Evolutionary conservation across 2,888 invertebrate genomes (phyloP).

Genomic region (Eumerus sabulonum): DNA sequence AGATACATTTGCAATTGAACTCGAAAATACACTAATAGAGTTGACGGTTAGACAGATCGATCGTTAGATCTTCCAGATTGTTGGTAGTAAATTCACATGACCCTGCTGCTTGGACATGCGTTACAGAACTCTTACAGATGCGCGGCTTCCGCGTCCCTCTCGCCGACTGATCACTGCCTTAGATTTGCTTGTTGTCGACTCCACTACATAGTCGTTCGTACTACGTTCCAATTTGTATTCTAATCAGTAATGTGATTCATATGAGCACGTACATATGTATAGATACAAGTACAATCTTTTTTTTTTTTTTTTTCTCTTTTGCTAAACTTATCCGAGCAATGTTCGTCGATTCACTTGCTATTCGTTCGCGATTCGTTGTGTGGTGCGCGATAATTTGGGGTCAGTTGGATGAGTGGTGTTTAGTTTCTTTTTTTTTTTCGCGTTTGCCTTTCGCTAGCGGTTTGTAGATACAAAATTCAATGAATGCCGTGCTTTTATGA

Average conservation of each 20-base stretch:
- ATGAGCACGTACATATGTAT: conserved; percentile 2
- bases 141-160: conserved; percentile 39
- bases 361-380: neutral
- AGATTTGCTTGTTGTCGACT: conserved; percentile 25
- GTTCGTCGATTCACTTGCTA: conserved; percentile 19
- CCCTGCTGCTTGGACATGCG: conserved; percentile 42
- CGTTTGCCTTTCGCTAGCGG: neutral
- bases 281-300: neutral
- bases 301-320: conserved; percentile 24
- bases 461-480: conserved; percentile 23
- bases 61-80: conserved; percentile 16
- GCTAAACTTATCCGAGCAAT: conserved; percentile 5
- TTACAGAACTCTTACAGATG: conserved; percentile 45
- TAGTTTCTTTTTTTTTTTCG: conserved; percentile 36
- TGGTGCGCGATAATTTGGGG: conserved; percentile 36
- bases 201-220: conserved; percentile 15
- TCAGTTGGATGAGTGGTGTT: conserved; percentile 43
- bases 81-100: conserved; percentile 46
- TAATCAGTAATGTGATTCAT: conserved; percentile 62
- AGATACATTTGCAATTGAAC: conserved; percentile 75
- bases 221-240: conserved; percentile 48
- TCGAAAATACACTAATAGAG: conserved; percentile 17
- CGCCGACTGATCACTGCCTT: conserved; percentile 56
- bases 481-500: conserved; percentile 10
- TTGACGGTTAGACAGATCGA: neutral